These are phyloP conservation scores for Calidris pugnax DNA, from an alignment of 2,113 vertebrate genomes.

Conservation along the genomic window DNA sequence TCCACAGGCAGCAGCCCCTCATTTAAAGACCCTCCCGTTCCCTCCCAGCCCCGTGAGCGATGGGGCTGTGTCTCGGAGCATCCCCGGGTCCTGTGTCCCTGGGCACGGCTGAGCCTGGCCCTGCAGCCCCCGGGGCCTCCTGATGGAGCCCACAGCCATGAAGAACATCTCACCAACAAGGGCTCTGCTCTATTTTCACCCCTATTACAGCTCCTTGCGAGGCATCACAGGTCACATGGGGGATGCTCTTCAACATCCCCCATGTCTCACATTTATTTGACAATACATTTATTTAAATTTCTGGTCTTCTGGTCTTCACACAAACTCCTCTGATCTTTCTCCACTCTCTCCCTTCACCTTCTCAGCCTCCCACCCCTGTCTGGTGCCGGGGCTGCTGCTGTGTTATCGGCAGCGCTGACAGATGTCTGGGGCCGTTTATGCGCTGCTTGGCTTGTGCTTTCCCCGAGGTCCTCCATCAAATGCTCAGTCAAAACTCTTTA, in stretches of 20 bases:
- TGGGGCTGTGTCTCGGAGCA: not conserved
- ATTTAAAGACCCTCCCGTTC: not conserved
- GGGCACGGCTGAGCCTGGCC: fast-evolving
- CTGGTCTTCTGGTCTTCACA: not conserved
- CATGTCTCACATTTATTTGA: not conserved
- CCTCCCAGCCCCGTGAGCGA: not conserved
- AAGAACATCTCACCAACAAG: fast-evolving
- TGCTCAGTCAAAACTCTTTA: not conserved
- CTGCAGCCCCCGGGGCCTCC: fast-evolving
- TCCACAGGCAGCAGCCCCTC: not conserved
- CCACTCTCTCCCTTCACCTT: fast-evolving
- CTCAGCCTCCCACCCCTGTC: not conserved
- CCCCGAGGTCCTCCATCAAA: not conserved
- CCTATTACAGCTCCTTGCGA: not conserved
- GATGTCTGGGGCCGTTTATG: not conserved
- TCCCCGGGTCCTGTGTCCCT: too few relatives aligned
- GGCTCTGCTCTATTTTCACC: not conserved
- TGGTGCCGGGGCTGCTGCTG: not conserved
- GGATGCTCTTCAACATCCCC: not conserved
- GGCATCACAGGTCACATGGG: not conserved
- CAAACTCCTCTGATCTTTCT: not conserved
- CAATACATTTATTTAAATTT: not conserved
- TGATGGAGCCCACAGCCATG: not conserved
- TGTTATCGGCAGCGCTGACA: not conserved
- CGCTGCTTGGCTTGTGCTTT: not conserved